A percentile compares a stretch with the other conserved stretches of the same genome.
Evolutionary conservation across 2,888 invertebrate species (phyloP).

Genomic region (Andrena bicolor): DNA sequence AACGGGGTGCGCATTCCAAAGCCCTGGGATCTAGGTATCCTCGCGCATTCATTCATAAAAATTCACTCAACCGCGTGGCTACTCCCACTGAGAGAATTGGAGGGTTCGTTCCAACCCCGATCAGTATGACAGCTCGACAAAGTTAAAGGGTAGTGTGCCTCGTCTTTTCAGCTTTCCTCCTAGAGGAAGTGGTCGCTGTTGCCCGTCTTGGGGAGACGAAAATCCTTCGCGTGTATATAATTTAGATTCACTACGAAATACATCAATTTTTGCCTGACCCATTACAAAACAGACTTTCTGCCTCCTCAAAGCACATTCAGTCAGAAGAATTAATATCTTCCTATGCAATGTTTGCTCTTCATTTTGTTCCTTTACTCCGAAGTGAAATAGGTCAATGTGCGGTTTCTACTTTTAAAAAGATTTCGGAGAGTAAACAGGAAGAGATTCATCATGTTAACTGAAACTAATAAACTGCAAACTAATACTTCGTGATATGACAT

Average conservation of each 20-base stretch:
- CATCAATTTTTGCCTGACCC: neutral
- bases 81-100: conserved; percentile 72
- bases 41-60: conserved; percentile 79
- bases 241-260: neutral
- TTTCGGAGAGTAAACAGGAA: no score
- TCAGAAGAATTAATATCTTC: neutral
- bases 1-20: conserved; percentile 74
- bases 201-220: conserved; percentile 53
- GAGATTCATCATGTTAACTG: no score
- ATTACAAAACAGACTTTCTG: neutral
- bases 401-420: no score
- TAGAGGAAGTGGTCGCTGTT: conserved; percentile 41
- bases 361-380: no score
- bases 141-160: conserved; percentile 69
- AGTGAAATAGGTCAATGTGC: no score
- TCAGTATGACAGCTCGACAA: conserved; percentile 69
- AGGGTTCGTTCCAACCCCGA: conserved; percentile 73
- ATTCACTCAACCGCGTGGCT: conserved; percentile 75
- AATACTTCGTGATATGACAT: no score
- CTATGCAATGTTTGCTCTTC: no score
- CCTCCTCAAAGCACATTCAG: neutral
- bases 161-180: conserved; percentile 64
- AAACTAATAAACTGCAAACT: no score
- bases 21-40: conserved; percentile 72
- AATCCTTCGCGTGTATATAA: conserved; percentile 16